phyloP scores from a whole-genome alignment of 2,888 invertebrate genomes.

The Hypomecis atomaria region DNA sequence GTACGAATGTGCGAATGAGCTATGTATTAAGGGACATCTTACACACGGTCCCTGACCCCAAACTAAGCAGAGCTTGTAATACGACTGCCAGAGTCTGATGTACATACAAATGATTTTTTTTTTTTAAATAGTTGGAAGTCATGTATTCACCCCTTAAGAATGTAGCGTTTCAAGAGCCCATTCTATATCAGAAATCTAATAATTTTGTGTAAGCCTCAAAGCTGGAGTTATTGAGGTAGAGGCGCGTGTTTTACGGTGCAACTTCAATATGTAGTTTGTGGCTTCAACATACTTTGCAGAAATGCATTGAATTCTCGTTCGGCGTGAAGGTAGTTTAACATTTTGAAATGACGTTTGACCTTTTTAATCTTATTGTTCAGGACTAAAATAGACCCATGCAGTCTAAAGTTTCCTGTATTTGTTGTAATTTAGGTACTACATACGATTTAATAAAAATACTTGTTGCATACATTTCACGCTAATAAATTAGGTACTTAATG shows the following conservation, averaged over 20 bases:
- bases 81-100: too few species aligned
- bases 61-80: too few species aligned
- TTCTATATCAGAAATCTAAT: slow-evolving; percentile 16
- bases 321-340: slow-evolving; percentile 5
- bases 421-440: background rate
- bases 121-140: too few species aligned
- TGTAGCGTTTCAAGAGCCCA: slow-evolving; percentile 2
- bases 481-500: too few species aligned
- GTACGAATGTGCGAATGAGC: too few species aligned
- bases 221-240: slow-evolving; percentile 27
- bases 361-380: slow-evolving; percentile 16
- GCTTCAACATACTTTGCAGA: slow-evolving; percentile 24
- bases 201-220: slow-evolving; percentile 27
- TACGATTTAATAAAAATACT: too few species aligned
- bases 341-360: slow-evolving; percentile 19
- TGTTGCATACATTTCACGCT: too few species aligned
- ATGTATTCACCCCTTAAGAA: slow-evolving; percentile 13
- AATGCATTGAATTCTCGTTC: slow-evolving; percentile 25
- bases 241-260: slow-evolving; percentile 24
- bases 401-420: background rate
- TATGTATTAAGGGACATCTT: too few species aligned
- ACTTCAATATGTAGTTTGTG: slow-evolving; percentile 36
- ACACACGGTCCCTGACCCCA: too few species aligned
- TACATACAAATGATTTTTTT: too few species aligned
- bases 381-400: background rate